phyloP scores from a whole-genome alignment of 2,888 invertebrate genomes.

The Chymomyza fuscimana region DNA sequence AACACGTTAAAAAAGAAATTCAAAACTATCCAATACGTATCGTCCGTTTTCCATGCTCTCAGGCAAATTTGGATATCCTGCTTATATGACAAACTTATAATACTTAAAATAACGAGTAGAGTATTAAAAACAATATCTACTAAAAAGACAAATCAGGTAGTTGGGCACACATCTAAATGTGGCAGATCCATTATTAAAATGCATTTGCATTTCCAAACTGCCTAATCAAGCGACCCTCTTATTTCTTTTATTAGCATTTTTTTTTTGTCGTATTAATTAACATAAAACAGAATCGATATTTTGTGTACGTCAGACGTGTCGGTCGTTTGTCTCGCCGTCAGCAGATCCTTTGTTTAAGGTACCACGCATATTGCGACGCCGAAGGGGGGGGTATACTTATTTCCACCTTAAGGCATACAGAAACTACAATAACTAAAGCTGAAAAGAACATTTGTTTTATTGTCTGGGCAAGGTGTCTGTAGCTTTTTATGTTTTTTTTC shows the following conservation, averaged over 20 bases:
- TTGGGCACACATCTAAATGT: not conserved
- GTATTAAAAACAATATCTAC: not conserved
- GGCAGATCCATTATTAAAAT: conserved; percentile 43
- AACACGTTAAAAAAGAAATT: no score
- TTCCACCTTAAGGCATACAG: conserved; percentile 3
- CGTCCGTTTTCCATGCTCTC: no score
- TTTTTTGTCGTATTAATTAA: conserved; percentile 54
- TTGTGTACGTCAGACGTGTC: not conserved
- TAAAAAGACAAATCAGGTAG: not conserved
- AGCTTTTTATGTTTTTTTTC: conserved; percentile 45
- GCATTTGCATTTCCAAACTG: conserved; percentile 53
- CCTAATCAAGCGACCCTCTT: conserved; percentile 10
- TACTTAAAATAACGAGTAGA: not conserved
- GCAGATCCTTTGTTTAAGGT: conserved; percentile 39
- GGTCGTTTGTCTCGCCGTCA: not conserved
- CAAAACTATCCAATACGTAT: no score
- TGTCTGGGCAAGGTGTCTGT: conserved; percentile 27
- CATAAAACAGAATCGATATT: conserved; percentile 57
- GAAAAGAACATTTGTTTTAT: conserved; percentile 48
- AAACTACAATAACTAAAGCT: conserved; percentile 35
- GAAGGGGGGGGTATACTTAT: not conserved
- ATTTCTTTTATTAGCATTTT: conserved; percentile 29
- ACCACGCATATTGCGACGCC: not conserved
- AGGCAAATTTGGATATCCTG: no score
- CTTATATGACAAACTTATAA: no score